A percentile compares a stretch with the other conserved stretches of the same genome.
These are phyloP conservation scores for Rhinogobio ventralis DNA, from an alignment of 2,797 vertebrate species.

Conservation along the genomic window DNA sequence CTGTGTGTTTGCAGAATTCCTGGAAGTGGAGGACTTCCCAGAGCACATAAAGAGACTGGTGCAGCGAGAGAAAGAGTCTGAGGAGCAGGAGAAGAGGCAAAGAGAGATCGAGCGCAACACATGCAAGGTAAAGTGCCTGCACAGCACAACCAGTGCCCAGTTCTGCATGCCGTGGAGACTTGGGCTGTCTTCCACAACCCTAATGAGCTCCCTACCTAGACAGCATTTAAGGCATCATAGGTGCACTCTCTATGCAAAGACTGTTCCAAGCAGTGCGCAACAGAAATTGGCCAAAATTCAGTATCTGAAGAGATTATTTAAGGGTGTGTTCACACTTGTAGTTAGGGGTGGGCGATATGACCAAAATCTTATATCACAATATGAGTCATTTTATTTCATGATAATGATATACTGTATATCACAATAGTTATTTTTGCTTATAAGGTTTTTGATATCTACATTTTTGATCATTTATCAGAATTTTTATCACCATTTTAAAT, in stretches of 20 bases:
- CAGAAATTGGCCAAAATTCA: too few species aligned
- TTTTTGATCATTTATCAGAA: too few species aligned
- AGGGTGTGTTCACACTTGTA: background rate
- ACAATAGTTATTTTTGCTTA: too few species aligned
- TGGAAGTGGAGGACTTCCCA: slow-evolving; percentile 90
- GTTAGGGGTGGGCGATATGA: too few species aligned
- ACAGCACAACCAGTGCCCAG: background rate
- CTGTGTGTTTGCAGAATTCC: slow-evolving; percentile 82
- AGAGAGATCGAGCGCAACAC: slow-evolving; percentile 98
- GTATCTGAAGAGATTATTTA: background rate
- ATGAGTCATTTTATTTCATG: too few species aligned
- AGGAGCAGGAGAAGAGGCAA: slow-evolving; percentile 97
- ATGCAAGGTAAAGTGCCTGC: slow-evolving; percentile 86
- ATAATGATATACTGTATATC: too few species aligned
- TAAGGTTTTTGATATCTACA: too few species aligned
- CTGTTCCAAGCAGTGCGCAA: background rate
- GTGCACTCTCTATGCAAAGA: background rate
- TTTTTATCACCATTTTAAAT: too few species aligned
- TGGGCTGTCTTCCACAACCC: background rate
- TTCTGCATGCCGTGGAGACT: background rate
- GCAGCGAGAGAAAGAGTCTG: slow-evolving; percentile 93
- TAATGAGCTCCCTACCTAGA: background rate
- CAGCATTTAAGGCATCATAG: background rate
- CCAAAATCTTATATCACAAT: too few species aligned
- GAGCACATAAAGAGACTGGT: slow-evolving; percentile 94